Evolutionary conservation across 2,888 invertebrate genomes (phyloP).

Genomic region (Metopia argyrocephala): DNA sequence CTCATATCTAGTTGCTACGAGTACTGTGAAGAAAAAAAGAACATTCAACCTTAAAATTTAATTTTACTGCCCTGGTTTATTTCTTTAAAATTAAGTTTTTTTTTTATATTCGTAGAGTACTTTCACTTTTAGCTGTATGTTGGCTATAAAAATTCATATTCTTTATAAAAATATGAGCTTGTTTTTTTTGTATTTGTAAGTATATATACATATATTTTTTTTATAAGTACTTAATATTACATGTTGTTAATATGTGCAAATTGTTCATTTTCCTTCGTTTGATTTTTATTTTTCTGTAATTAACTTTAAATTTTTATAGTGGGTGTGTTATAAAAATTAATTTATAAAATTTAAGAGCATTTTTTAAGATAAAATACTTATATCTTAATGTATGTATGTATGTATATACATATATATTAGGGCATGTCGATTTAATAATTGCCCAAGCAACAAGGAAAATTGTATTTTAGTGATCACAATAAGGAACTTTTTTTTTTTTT

Average conservation of each 20-base stretch:
- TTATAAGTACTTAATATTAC: neutral
- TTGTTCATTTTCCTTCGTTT: too few relatives aligned
- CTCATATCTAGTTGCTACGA: too few relatives aligned
- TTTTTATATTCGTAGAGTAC: neutral
- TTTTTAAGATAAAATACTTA: neutral
- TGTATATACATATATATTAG: neutral
- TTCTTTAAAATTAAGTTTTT: constrained; percentile 38
- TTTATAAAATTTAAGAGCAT: too few relatives aligned
- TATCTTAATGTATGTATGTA: too few relatives aligned
- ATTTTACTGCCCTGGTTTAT: constrained; percentile 34
- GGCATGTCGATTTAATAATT: too few relatives aligned
- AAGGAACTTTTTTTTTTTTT: too few relatives aligned
- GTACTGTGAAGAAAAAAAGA: neutral
- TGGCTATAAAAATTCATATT: constrained; percentile 22
- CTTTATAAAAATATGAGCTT: constrained; percentile 11
- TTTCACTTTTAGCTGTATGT: neutral
- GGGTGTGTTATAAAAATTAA: too few relatives aligned
- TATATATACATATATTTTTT: neutral
- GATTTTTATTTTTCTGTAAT: too few relatives aligned
- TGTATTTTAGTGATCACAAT: too few relatives aligned
- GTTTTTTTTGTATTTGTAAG: neutral
- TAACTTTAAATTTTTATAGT: too few relatives aligned
- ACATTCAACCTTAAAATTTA: constrained; percentile 13
- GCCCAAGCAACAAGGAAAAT: neutral
- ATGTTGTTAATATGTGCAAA: too few relatives aligned